Evolutionary conservation across 2,797 vertebrate species (phyloP).

Genomic region (Semaprochilodus insignis): DNA sequence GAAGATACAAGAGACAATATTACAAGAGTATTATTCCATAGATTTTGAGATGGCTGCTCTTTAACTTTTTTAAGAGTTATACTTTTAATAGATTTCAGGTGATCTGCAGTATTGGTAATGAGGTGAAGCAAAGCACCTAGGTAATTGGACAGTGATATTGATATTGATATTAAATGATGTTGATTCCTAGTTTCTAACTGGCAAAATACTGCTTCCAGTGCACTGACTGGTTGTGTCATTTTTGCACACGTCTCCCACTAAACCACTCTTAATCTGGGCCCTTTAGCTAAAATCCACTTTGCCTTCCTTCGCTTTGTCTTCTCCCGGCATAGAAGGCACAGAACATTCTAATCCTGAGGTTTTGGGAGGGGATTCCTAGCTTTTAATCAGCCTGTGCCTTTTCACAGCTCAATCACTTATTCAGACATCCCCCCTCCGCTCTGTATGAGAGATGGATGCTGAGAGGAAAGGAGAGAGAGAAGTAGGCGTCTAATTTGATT

Average conservation of each 20-base stretch:
- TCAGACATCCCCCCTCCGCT: background rate
- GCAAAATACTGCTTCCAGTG: background rate
- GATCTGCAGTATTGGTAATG: too few relatives aligned
- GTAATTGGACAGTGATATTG: too few relatives aligned
- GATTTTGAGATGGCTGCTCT: too few relatives aligned
- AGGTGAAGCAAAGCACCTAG: too few relatives aligned
- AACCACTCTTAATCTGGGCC: background rate
- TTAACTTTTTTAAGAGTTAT: too few relatives aligned
- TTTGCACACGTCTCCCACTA: background rate
- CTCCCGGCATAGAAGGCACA: background rate
- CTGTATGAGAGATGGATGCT: background rate
- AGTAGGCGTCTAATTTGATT: background rate
- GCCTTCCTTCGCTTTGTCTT: background rate
- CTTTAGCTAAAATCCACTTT: constrained; percentile 9
- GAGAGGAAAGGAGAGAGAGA: background rate
- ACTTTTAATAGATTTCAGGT: too few relatives aligned
- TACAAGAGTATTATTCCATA: too few relatives aligned
- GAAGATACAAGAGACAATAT: too few relatives aligned
- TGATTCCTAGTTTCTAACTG: too few relatives aligned
- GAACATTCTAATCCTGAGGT: constrained; percentile 12
- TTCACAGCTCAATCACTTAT: constrained; percentile 1
- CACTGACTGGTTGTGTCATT: background rate
- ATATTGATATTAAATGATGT: too few relatives aligned
- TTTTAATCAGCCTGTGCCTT: constrained; percentile 9
- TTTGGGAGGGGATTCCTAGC: background rate